Evolutionary conservation across 2,888 invertebrate species (phyloP), one percentile per base, ranked within the genome.

Genomic region (Trissolcus brochymenae): DNA sequence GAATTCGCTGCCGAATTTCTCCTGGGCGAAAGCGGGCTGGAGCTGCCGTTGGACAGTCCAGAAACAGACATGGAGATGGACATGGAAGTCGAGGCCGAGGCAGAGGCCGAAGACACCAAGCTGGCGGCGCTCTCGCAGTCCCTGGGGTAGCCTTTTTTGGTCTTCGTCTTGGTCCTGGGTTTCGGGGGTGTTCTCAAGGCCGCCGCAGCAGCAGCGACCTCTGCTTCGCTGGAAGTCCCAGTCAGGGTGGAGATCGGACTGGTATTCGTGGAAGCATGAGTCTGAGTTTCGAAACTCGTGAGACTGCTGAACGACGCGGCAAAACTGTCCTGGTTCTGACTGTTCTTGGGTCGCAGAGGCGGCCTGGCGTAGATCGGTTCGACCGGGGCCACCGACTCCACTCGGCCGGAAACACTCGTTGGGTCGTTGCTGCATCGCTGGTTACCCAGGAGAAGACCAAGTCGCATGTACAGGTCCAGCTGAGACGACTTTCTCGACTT

Each of bases 201-300:
- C 4, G 80, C 80, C 65, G 92, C 93, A 82, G 76, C 61, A 64
- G 91, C 90, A 78, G 91, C 91, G 72, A 92, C 93, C 83, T 95
- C 96, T 0, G 89, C 88, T 43, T 89, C 89, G 79, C 89, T 89
- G 14, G 95, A 95, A 0, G 95, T 95, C 2, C 95, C 96, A 2
- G 96, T 96, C 50, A 96, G 90, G 0, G 96, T 96, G 29, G 96
- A 96, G n/a, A 96, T 94, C 64, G 96, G 96, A 87, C 96, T 96
- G 43, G 95, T 95, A 84, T 96, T 96, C 70, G 94, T 94, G 25
- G 95, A 94, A 59, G 94, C 93, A 61, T 95, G 91, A 0, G 94
- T 93, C 79, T 93, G 93, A 0, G 91, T 90, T 74, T 92, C 92
- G 73, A 91, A 90, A 73, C 91, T 92, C 41, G 91, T 91, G 68